Evolutionary conservation across 2,888 invertebrate species (phyloP), one percentile per base, ranked within the genome.

Genomic region (Stratiomys singularior): DNA sequence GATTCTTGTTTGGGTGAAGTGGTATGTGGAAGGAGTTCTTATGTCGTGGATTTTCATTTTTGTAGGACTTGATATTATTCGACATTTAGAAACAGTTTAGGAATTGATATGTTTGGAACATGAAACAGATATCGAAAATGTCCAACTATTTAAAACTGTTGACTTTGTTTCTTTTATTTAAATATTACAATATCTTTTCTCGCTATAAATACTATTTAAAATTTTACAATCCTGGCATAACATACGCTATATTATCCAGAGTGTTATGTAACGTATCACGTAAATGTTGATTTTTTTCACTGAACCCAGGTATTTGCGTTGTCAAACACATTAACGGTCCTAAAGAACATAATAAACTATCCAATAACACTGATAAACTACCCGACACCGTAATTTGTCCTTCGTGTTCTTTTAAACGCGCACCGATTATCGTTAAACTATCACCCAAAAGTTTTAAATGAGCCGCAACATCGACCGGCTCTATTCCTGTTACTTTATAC

Each of bases 381-480:
- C 97, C 98, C 0, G 97, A 97, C 18, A 98, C 97, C 0, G 97
- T 96, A 80, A 97, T 96, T 87, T 97, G 96, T 13, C 97, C 97
- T 92, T 96, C 96, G 83, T 97, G 97, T 83, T 97, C 97, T 85
- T 96, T 96, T 4, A 98, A 90, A 52, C 97, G 88, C 86, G 96
- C 95, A 0, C 98, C 98, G 82, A 98, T 97, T 84, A 96, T 96
- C 66, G 94, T 94, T 21, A 98, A 89, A 83, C 96, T 97, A 87
- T 98, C 98, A 0, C 98, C 98, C 15, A 98, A 89, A 77, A 98
- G 89, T 76, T 96, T 94, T 11, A 98, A 89, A 86, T 98, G 97
- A 0, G 98, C 97, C 0, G 97, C 97, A 25, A 96, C 94, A 86
- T 98, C 97, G 0, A 95, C 92, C 0, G 96, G 93, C 77, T 93